phyloP scores from a whole-genome alignment of 2,797 vertebrate species.

The Diplodus sargus region DNA sequence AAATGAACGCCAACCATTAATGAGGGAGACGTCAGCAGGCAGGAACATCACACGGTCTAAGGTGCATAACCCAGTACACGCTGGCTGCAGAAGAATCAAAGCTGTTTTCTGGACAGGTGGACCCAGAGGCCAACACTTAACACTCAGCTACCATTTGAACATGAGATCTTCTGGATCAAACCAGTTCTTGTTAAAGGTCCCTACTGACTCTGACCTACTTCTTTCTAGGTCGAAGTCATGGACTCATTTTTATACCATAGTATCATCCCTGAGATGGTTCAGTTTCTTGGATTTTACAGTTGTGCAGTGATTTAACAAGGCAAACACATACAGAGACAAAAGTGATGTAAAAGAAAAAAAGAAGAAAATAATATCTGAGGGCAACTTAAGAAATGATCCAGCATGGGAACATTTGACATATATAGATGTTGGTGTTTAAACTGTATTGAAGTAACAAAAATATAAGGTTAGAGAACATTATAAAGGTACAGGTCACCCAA shows the following conservation, averaged over 20 bases:
- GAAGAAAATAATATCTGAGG: not conserved
- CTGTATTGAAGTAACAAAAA: not conserved
- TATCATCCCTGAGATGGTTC: constrained; percentile 4
- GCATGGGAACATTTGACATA: not conserved
- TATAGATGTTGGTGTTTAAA: not conserved
- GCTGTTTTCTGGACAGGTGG: constrained; percentile 18
- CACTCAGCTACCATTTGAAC: constrained; percentile 13
- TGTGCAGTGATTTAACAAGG: not conserved
- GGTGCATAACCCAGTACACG: constrained; percentile 11
- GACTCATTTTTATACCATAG: constrained; percentile 48
- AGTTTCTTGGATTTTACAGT: constrained; percentile 14
- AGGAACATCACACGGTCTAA: not conserved
- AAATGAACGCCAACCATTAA: not conserved
- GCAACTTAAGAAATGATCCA: not conserved
- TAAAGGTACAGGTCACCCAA: constrained; percentile 3
- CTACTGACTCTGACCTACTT: constrained; percentile 66
- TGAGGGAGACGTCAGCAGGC: not conserved
- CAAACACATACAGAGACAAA: constrained; percentile 1
- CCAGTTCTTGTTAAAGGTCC: constrained; percentile 30
- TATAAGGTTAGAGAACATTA: not conserved
- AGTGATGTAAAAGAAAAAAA: not conserved
- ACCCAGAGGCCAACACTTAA: not conserved
- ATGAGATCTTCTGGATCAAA: constrained; percentile 45
- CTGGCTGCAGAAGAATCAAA: not conserved
- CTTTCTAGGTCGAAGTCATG: constrained; percentile 61